Base-by-base conservation (phyloP, 1,140 invertebrate genomes). In the Apolygus lucorum region DNA sequence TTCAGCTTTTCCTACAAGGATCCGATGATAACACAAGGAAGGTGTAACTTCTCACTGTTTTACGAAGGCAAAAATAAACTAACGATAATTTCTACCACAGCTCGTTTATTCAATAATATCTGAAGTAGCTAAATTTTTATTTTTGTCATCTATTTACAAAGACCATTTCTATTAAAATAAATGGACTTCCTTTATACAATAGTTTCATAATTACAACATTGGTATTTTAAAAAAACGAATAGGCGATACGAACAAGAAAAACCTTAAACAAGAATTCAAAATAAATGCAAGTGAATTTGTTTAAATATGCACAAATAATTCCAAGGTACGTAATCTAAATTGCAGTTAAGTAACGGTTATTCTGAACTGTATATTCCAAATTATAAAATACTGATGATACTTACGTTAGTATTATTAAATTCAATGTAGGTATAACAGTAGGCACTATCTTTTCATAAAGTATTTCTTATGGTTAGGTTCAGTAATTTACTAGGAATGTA, bases 151-250 rank as follows among this genome's bases (percentile, higher is more conserved):
- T 63, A 63, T 63, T 63, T 63, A 63, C 62, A 54, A 63, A 63
- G 27, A 63, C 62, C 62, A 63, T 54, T 63, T 63, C 62, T 63
- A 63, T 24, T 63, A 63, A 63, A 63, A 63, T 63, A 63, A 63
- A 63, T 63, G 62, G 62, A 63, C 62, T 63, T 22, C 22, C 62
- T 63, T 63, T 63, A 63, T 63, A 63, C 62, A 63, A 8, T 63
- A 11, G 17, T 25, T 2, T 25, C 27, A 63, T 27, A 63, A 25
- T 25, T 22, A 25, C 22, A 25, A 63, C 62, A 25, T 17, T 25
- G 27, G 27, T 8, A 25, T 63, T 63, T 63, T 25, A 63, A 8
- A 63, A 63, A 8, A 63, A 27, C 1, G 17, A 63, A 21, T 1
- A 22, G 62, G 62, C 62, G 17, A 22, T 17, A 63, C 62, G 62